These are phyloP conservation scores for Remorina albescens DNA, from an alignment of 2,797 vertebrate species.

Conservation along the genomic window DNA sequence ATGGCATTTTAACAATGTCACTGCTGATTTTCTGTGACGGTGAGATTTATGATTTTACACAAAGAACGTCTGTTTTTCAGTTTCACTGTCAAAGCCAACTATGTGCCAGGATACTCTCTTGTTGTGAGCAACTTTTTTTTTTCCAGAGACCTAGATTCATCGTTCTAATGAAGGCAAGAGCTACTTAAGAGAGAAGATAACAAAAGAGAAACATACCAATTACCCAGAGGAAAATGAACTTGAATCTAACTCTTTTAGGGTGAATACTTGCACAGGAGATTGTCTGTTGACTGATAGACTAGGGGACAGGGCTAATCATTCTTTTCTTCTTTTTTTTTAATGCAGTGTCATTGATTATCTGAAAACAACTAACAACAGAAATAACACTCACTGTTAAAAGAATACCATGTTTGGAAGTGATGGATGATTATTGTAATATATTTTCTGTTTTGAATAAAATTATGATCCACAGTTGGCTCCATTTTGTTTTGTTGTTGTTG, in stretches of 20 bases:
- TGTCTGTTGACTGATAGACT: conserved; percentile 39
- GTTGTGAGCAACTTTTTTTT: conserved; percentile 20
- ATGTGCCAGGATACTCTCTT: conserved; percentile 12
- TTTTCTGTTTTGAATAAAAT: conserved; percentile 34
- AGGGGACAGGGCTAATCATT: not conserved
- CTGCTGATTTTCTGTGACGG: conserved; percentile 49
- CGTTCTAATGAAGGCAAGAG: conserved; percentile 26
- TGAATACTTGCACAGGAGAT: conserved; percentile 25
- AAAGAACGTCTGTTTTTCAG: conserved; percentile 35
- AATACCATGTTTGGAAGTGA: not conserved
- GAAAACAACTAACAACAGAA: not conserved
- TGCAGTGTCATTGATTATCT: not conserved
- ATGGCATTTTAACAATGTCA: conserved; percentile 70
- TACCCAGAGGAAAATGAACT: conserved; percentile 35
- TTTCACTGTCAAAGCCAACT: conserved; percentile 22
- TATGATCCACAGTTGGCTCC: not conserved
- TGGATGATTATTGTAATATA: not conserved
- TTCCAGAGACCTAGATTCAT: conserved; percentile 21
- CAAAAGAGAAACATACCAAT: conserved; percentile 46
- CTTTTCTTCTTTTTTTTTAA: not conserved
- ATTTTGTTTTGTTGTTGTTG: conserved; percentile 14
- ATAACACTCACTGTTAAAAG: not conserved
- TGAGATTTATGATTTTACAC: conserved; percentile 40
- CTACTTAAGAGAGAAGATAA: conserved; percentile 18
- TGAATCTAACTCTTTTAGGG: conserved; percentile 15